Base-by-base conservation (phyloP, 2,797 vertebrate species). In the Ctenopoma multispine region DNA sequence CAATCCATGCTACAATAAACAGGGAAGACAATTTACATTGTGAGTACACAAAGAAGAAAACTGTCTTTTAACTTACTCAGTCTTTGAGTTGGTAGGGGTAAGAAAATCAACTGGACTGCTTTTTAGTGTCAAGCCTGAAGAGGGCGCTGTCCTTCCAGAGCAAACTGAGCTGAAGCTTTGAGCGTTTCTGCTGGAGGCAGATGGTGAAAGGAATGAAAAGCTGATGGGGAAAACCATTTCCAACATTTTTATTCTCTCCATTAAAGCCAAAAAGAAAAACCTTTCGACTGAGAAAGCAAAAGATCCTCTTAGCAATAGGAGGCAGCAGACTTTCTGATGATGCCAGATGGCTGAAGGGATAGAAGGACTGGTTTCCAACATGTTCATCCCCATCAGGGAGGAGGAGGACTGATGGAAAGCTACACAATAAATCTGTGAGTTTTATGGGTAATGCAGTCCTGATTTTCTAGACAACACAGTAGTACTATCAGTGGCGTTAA, bases 321-420 rank as follows among this genome's bases (percentile, higher is more conserved):
- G 59, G 69, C 21, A 11, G 47, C 75, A 68, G 79, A 51, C 75
- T 63, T 44, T 81, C 20, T 63, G 62, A 8, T 21, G 57, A n/a
- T 1, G 23, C 63, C 81, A 85, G 83, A 80, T 82, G 83, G 83
- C 69, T 1, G 63, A 27, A 51, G 53, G 43, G 55, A 49, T 58
- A 8, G 44, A 21, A 46, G 61, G 49, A 66, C 62, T 1, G 44
- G 9, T 31, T 55, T 66, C 50, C 64, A 72, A 20, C 41, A 58
- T 56, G 55, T 55, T 65, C 41, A 10, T 46, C 59, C 27, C 53
- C 75, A 55, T 66, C 58, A 67, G 69, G 48, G 68, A 60, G 23
- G 68, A 63, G 23, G 56, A 48, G 18, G 64, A 11, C 27, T 40
- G 62, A 55, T 3, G 9, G 69, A 59, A 55, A 31, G 20, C 65